These are phyloP conservation scores for Proctacanthus coquilletti DNA, from an alignment of 1,140 invertebrate species.

Conservation along the genomic window DNA sequence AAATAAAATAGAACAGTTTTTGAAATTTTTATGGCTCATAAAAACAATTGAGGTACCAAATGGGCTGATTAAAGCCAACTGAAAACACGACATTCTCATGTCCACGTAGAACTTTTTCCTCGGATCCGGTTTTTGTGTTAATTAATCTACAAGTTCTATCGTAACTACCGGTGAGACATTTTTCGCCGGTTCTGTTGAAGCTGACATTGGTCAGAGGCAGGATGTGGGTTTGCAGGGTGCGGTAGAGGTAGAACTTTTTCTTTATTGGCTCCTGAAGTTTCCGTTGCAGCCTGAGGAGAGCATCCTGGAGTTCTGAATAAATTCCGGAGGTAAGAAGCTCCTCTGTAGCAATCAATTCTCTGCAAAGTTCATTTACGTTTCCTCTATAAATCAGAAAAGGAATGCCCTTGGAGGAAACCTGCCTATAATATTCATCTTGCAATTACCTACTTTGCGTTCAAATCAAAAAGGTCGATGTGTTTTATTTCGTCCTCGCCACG, in stretches of 20 bases:
- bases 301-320: slow-evolving; percentile 22
- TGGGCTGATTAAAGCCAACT: slow-evolving; percentile 59
- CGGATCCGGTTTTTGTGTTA: slow-evolving; percentile 54
- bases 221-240: slow-evolving; percentile 56
- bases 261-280: slow-evolving; percentile 35
- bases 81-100: slow-evolving; percentile 70
- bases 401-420: slow-evolving; percentile 3
- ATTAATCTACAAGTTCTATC: slow-evolving; percentile 74
- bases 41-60: slow-evolving; percentile 36
- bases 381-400: slow-evolving; percentile 32
- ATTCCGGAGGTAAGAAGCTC: neutral
- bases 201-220: slow-evolving; percentile 64
- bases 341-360: slow-evolving; percentile 33
- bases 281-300: slow-evolving; percentile 33
- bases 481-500: slow-evolving; percentile 27
- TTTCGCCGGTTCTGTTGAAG: slow-evolving; percentile 53
- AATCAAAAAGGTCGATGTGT: slow-evolving; percentile 46
- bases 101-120: slow-evolving; percentile 49
- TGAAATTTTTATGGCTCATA: slow-evolving; percentile 4
- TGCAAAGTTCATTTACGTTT: slow-evolving; percentile 36
- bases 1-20: neutral
- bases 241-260: slow-evolving; percentile 48
- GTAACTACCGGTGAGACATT: slow-evolving; percentile 68
- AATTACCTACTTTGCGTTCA: slow-evolving; percentile 35
- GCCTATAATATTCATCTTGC: too few relatives aligned